Evolutionary conservation across 2,797 vertebrate species (phyloP), one percentile per base, ranked within the genome.

Genomic region (Neomorphus geoffroyi): DNA sequence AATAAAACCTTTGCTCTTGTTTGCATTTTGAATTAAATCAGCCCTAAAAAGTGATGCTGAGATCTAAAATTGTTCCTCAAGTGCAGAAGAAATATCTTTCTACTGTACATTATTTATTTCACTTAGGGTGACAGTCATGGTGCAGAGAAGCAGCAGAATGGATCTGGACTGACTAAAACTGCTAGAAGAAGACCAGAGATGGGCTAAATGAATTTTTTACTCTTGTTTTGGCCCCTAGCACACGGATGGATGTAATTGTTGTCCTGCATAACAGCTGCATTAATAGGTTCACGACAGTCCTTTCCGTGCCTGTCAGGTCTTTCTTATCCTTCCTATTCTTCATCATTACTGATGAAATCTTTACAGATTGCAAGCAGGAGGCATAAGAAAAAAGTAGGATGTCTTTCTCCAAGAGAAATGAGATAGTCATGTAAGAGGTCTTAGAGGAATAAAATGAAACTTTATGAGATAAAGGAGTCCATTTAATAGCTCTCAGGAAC

Each of bases 301-400:
- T 60, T 43, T 45, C 37, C 2, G 5, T 32, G 15, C 7, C 27
- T 51, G 54, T 61, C 0, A 1, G 11, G 37, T 69, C 0, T 3
- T 39, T 60, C 53, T 70, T 62, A 35, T 51, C 9, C 18, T 4
- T n/a, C 39, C 6, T 37, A 4, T 43, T 88, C 83, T 90, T 88
- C 35, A 33, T 13, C 22, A 18, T 33, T 75, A 26, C 15, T 60
- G 4, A n/a, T n/a, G n/a, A n/a, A n/a, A n/a, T 6, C 27, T 56
- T 80, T 45, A 33, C 10, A 72, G 33, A 54, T 23, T 71, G 23
- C 6, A 50, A 80, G 37, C 18, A n/a, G 39, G 32, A 77, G 32
- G 21, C 15, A 30, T 70, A 33, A 74, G 14, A 41, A 69, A 62
- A 69, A 78, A 6, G 1, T n/a, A 10, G 3, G n/a, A 69, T 23